Percentiles rank a stretch among this genome's conserved stretches.
phyloP scores from a whole-genome alignment of 2,888 invertebrate genomes.

The Drosophila falleni region DNA sequence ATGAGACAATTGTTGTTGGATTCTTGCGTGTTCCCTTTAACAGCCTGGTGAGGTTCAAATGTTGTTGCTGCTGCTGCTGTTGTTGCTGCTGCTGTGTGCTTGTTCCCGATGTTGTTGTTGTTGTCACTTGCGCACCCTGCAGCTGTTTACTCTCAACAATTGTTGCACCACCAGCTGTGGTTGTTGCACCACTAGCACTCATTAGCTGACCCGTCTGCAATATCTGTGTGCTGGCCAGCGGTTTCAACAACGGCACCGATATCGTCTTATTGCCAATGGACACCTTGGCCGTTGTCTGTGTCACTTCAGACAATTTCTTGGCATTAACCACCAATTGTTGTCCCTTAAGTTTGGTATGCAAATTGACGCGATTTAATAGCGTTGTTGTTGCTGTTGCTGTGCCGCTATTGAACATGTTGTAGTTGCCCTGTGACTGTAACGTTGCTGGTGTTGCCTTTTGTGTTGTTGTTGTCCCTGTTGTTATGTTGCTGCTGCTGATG shows the following conservation, averaged over 20 bases:
- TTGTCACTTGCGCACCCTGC: constrained; percentile 44
- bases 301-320: constrained; percentile 86
- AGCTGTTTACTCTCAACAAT: constrained; percentile 70
- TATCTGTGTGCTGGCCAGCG: constrained; percentile 76
- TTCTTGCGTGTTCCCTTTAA: constrained; percentile 82
- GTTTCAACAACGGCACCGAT: constrained; percentile 85
- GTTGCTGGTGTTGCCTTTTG: constrained; percentile 17
- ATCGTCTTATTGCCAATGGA: constrained; percentile 85
- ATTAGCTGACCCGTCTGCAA: constrained; percentile 59
- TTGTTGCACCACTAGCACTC: constrained; percentile 65
- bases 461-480: constrained; percentile 2
- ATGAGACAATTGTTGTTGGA: constrained; percentile 83
- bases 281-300: constrained; percentile 87
- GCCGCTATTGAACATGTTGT: constrained; percentile 60
- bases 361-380: constrained; percentile 64
- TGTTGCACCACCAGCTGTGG: constrained; percentile 70
- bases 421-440: constrained; percentile 32
- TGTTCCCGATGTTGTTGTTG: constrained; percentile 30
- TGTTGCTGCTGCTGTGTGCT: constrained; percentile 36
- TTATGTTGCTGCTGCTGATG: constrained; percentile 11
- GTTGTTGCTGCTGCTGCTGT: constrained; percentile 51
- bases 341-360: constrained; percentile 70
- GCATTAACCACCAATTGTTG: constrained; percentile 76
- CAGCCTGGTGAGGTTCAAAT: constrained; percentile 81
- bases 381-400: constrained; percentile 46